Base-by-base conservation (phyloP, 2,113 vertebrate species). In the Cheilinus undulatus region DNA sequence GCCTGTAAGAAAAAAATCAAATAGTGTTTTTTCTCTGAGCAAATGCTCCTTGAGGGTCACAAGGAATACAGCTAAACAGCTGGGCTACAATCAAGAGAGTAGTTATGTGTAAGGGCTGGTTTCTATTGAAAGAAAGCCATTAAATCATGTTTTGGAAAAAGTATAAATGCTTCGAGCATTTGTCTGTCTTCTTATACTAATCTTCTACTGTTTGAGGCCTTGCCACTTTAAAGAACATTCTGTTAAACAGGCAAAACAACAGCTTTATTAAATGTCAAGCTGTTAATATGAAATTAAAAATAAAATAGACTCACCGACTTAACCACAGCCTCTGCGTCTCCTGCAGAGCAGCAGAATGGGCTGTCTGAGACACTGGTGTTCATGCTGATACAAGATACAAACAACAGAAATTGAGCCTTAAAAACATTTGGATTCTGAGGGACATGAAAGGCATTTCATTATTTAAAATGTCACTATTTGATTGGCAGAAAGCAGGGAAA, bases 301-400 rank as follows among this genome's bases (percentile, higher is more conserved):
- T 24, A 53, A 50, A 50, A 50, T 3, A 1, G 22, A 87, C 92
- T 91, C 68, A 94, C 92, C 48, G 88, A 89, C 10, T 91, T 77
- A n/a, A 93, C 85, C 3, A 81, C 86, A 26, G 85, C 83, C 36
- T 90, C 74, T 11, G 90, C 90, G 0, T 90, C 88, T 3, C 43
- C 73, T 13, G 72, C 48, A 3, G 90, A 85, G 71, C 88, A 90
- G 77, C 73, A 81, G 78, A 85, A 92, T 0, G 87, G 92, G 62
- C 93, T 92, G 24, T 88, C 78, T 4, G 88, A 76, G 14, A 92
- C 49, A 3, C 82, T 84, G 54, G 86, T 91, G 88, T 93, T 94
- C 86, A 89, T 86, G 76, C 93, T 93, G 80, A 28, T 20, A 19
- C 14, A 57, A 67, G 12, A 45, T 28, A 58, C 13, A 57, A 20